Conservation (phyloP, 2,797 vertebrate species). For the Podarcis lilfordi region DNA sequence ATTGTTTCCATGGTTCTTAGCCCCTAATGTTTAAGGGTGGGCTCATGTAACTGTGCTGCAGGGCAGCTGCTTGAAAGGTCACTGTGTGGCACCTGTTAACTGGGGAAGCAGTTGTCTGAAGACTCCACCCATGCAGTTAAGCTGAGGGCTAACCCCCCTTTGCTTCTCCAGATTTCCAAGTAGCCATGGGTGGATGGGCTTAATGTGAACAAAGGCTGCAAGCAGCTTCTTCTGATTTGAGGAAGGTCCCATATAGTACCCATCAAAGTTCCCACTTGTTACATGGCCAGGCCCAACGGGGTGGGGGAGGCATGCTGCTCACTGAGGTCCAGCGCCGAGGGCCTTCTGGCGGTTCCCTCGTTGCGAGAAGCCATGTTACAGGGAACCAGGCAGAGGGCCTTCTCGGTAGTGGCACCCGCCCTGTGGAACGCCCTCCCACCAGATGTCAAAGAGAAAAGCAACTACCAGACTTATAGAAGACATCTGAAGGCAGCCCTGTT, state of each 20-base stretch:
- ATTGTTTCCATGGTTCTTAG: background rate
- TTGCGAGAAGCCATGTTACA: too few species aligned
- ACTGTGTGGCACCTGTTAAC: background rate
- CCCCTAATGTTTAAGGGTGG: too few species aligned
- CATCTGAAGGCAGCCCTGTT: too few species aligned
- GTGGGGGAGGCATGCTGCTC: background rate
- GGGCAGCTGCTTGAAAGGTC: background rate
- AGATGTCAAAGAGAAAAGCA: too few species aligned
- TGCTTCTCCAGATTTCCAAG: background rate
- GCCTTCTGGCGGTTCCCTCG: too few species aligned
- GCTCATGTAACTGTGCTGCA: background rate
- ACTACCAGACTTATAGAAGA: too few species aligned
- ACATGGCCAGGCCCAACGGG: background rate
- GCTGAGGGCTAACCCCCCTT: too few species aligned
- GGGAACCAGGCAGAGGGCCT: too few species aligned
- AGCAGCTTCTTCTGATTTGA: background rate
- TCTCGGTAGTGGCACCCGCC: too few species aligned
- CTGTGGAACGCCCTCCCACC: too few species aligned
- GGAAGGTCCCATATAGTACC: background rate
- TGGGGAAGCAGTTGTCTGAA: background rate
- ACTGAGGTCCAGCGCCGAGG: too few species aligned
- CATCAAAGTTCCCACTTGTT: background rate
- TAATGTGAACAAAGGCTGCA: background rate
- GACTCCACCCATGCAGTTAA: background rate
- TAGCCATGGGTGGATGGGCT: background rate